Evolutionary conservation across 1,140 invertebrate genomes (phyloP).

Genomic region (Aphelenchoides besseyi): DNA sequence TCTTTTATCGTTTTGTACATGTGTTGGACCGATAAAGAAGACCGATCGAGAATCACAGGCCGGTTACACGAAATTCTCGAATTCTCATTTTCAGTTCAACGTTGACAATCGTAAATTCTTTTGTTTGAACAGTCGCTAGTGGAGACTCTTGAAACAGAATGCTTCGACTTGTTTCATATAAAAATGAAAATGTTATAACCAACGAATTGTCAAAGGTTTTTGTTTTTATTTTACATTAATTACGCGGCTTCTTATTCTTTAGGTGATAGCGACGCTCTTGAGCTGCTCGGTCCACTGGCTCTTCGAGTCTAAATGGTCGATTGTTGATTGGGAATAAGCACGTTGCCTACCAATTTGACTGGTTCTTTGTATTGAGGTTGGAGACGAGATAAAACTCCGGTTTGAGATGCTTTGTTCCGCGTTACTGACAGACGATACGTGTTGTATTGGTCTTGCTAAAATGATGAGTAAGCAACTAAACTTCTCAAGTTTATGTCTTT

Average conservation of each 20-base stretch:
- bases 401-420: background rate
- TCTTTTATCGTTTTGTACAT: background rate
- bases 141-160: no score
- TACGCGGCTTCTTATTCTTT: background rate
- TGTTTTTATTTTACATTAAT: no score
- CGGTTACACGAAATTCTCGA: no score
- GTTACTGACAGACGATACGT: background rate
- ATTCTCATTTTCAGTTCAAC: background rate
- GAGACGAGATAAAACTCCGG: background rate
- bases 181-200: no score
- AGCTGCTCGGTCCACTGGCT: background rate
- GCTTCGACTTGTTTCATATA: no score
- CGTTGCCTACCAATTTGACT: background rate
- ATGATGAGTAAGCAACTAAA: background rate
- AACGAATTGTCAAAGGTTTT: no score
- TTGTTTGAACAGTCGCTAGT: background rate
- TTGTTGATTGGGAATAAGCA: background rate
- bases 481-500: no score
- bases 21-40: background rate
- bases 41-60: no score
- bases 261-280: background rate
- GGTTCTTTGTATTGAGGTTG: slow-evolving; percentile 11
- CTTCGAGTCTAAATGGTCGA: background rate
- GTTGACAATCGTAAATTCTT: background rate
- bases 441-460: slow-evolving; percentile 4